These are phyloP conservation scores for Eptesicus fuscus DNA, from an alignment of 2,113 vertebrate species.

Conservation along the genomic window DNA sequence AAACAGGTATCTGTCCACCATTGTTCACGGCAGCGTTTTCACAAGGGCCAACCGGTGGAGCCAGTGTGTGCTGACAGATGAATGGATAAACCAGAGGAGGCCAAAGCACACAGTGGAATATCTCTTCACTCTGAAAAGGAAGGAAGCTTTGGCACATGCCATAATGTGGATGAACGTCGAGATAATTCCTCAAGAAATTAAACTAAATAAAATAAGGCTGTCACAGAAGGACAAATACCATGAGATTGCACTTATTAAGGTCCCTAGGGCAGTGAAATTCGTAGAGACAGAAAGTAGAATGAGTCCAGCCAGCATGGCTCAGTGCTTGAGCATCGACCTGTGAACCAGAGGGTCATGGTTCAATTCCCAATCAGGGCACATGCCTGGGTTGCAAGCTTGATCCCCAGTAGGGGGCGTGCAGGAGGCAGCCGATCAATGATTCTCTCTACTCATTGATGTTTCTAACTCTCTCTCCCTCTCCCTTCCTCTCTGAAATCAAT, in stretches of 20 bases:
- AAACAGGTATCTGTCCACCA: neutral
- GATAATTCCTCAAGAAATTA: neutral
- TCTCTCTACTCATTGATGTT: too few species aligned
- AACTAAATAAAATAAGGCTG: neutral
- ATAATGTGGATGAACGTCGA: neutral
- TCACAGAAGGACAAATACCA: neutral
- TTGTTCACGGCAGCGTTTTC: neutral
- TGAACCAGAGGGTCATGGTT: too few species aligned
- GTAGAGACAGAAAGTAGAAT: neutral
- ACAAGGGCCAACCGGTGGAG: neutral
- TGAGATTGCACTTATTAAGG: neutral
- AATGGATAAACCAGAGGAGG: neutral
- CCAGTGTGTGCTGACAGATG: neutral
- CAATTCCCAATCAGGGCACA: too few species aligned
- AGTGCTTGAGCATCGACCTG: too few species aligned
- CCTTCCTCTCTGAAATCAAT: too few species aligned
- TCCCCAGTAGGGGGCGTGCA: too few species aligned
- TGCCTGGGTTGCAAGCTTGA: too few species aligned
- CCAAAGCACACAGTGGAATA: fast-evolving
- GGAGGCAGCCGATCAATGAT: too few species aligned
- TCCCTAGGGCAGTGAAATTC: neutral
- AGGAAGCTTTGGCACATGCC: neutral
- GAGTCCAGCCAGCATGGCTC: too few species aligned
- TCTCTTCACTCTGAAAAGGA: neutral
- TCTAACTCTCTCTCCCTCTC: too few species aligned